Evolutionary conservation across 2,113 vertebrate species (phyloP).

Genomic region (Arizona elegans): DNA sequence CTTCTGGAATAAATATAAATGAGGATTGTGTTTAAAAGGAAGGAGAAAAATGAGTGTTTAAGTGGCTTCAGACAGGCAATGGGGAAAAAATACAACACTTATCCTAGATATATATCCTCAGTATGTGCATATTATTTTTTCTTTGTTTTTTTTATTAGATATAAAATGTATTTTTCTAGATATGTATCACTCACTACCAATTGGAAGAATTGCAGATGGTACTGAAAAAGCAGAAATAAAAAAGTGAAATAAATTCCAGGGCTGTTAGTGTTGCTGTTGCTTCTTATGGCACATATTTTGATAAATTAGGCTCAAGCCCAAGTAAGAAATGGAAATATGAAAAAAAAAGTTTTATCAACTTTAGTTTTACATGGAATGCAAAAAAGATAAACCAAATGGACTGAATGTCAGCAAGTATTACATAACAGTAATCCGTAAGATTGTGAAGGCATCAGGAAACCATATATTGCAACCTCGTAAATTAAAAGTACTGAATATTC

Average conservation of each 20-base stretch:
- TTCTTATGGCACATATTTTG: neutral
- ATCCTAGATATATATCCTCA: neutral
- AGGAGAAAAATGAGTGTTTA: neutral
- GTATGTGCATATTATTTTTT: neutral
- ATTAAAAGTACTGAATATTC: neutral
- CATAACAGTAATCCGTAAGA: neutral
- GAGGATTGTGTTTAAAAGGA: neutral
- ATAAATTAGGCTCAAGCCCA: neutral
- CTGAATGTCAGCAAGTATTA: neutral
- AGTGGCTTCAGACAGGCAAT: neutral
- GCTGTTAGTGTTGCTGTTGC: neutral
- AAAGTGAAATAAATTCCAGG: neutral
- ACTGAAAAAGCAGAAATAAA: neutral
- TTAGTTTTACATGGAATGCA: neutral
- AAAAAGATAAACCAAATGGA: neutral
- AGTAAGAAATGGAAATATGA: neutral
- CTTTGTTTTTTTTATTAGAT: neutral
- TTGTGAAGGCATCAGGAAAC: neutral
- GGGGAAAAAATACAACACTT: neutral
- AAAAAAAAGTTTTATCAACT: neutral
- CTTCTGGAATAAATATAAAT: neutral
- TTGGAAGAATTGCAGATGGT: neutral
- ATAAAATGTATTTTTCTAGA: neutral
- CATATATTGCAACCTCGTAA: neutral
- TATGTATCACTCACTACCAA: neutral